These are phyloP conservation scores for Glyphotaelius pellucidus DNA, from an alignment of 2,888 invertebrate genomes.

Conservation along the genomic window DNA sequence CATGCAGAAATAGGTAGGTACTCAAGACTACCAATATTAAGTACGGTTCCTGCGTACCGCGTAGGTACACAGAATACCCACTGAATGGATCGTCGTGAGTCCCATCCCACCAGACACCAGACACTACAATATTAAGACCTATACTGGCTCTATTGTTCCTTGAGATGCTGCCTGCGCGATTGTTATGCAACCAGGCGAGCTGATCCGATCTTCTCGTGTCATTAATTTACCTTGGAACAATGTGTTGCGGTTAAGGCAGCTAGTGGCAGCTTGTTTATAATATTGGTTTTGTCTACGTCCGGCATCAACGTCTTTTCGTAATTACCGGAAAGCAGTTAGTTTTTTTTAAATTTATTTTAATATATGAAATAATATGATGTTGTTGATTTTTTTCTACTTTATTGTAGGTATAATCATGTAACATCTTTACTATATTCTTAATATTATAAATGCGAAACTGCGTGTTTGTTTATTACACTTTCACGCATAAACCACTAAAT, in stretches of 20 bases:
- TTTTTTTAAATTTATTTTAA: too few relatives aligned
- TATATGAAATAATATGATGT: too few relatives aligned
- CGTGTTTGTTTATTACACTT: too few relatives aligned
- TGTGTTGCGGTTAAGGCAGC: not conserved
- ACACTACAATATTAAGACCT: not conserved
- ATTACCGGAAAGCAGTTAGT: too few relatives aligned
- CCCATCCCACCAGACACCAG: conserved; percentile 41
- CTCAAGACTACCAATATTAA: not conserved
- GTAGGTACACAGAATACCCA: not conserved
- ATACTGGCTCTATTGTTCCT: conserved; percentile 17
- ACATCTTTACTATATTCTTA: too few relatives aligned
- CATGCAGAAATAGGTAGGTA: not conserved
- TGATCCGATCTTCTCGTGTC: not conserved
- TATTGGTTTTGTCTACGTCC: not conserved
- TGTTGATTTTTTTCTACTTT: too few relatives aligned
- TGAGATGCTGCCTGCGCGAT: conserved; percentile 27
- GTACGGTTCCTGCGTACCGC: conserved; percentile 20
- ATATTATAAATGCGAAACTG: too few relatives aligned
- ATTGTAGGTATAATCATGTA: too few relatives aligned
- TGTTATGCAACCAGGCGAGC: conserved; percentile 25
- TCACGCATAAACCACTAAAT: too few relatives aligned
- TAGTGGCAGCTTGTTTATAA: not conserved
- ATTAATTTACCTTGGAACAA: not conserved
- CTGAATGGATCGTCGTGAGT: not conserved
- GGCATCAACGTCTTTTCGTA: not conserved